These are phyloP conservation scores for Boleophthalmus pectinirostris DNA, from an alignment of 2,113 vertebrate genomes.

Conservation along the genomic window DNA sequence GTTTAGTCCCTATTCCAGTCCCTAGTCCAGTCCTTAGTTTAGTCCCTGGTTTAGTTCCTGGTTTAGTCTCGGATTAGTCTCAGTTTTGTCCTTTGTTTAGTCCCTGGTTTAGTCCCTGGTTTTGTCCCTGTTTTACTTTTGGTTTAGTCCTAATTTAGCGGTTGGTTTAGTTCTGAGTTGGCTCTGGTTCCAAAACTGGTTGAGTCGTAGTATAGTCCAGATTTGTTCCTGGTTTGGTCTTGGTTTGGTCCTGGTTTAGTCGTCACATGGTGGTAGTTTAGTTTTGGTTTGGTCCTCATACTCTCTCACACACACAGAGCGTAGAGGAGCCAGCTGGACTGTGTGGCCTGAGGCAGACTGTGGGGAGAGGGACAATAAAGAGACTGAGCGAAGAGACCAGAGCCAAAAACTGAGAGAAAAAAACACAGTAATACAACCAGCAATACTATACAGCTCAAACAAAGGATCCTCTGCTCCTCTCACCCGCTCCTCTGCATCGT, in stretches of 20 bases:
- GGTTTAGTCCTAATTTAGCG: too few relatives aligned
- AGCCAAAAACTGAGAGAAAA: conserved; percentile 12
- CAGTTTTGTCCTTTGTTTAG: background rate
- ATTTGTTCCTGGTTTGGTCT: background rate
- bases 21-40: background rate
- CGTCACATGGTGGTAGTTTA: too few relatives aligned
- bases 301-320: background rate
- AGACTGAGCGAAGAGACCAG: conserved; percentile 17
- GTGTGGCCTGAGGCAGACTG: conserved; percentile 59
- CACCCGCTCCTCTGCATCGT: too few relatives aligned
- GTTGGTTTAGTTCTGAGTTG: too few relatives aligned
- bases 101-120: background rate
- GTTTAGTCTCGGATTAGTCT: background rate
- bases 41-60: background rate
- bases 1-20: too few relatives aligned
- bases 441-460: background rate
- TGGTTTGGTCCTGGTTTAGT: background rate
- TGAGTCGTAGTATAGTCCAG: too few relatives aligned
- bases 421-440: background rate
- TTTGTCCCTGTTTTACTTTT: too few relatives aligned
- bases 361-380: conserved; percentile 17
- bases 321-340: conserved; percentile 69
- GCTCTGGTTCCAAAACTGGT: too few relatives aligned
- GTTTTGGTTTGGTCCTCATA: too few relatives aligned
- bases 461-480: background rate